Base-by-base conservation (phyloP, 2,888 invertebrate genomes). In the Zootermopsis nevadensis region DNA sequence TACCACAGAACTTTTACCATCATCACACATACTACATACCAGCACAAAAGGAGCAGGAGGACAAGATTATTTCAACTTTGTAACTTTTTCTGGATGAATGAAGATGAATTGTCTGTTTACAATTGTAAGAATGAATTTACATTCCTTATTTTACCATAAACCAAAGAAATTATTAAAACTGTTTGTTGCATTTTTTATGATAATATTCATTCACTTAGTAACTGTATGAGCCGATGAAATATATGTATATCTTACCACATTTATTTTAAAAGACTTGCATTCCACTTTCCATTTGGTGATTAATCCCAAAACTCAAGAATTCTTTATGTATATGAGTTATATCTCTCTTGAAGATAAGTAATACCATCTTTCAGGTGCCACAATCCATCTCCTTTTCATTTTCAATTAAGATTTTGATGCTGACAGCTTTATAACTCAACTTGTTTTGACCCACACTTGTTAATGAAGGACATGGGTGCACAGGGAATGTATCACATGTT, bases 161-260 rank as follows among this genome's bases (percentile, higher is more conserved):
- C n/a, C n/a, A 38, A 35, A 69, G 12, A 31, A 12, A 30, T 69
- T 4, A 22, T 2, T 74, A 42, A 1, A 74, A n/a, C 19, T 74
- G 8, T 74, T n/a, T 38, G 38, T 74, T 74, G 42, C 74, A 74
- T 74, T 74, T 74, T n/a, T 74, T 35, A 35, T 74, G 33, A 33
- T 74, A 74, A 74, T 74, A 24, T 69, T 69, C 33, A 31, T 48
- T 48, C n/a, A 7, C n/a, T 60, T 74, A 42, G 31, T 42, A 31
- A 38, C 33, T 74, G 33, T 74, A 74, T 38, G 74, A 38, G n/a
- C 22, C 31, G 38, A n/a, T 74, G 33, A 38, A 42, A 53, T 53
- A 53, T 24, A 53, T 53, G 3, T 15, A 60, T 60, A 27, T n/a
- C 60, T 60, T 60, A n/a, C 27, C 27, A 60, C 27, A 60, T 27